Percentiles rank a stretch among this genome's conserved stretches.
phyloP scores from a whole-genome alignment of 2,797 vertebrate species.

The Pogoniulus pusillus region DNA sequence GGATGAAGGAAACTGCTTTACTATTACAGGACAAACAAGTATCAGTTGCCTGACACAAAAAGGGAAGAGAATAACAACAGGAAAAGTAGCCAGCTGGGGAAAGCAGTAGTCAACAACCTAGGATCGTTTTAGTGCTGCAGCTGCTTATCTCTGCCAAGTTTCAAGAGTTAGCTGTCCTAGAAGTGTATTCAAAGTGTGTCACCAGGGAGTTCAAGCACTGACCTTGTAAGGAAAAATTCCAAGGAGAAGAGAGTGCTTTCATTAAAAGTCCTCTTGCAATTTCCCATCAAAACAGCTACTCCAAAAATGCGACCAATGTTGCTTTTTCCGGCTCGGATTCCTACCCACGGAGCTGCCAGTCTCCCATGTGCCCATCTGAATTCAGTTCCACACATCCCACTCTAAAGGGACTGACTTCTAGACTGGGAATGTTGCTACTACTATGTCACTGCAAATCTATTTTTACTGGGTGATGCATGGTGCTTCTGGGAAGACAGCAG shows the following conservation, averaged over 20 bases:
- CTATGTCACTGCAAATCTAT: conserved; percentile 28
- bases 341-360: conserved; percentile 15
- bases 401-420: conserved; percentile 23
- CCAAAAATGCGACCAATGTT: conserved; percentile 31
- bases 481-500: conserved; percentile 28
- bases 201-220: conserved; percentile 32
- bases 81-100: conserved; percentile 32
- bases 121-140: conserved; percentile 2
- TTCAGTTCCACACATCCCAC: conserved; percentile 32
- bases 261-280: neutral
- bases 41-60: conserved; percentile 9
- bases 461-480: conserved; percentile 18
- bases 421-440: conserved; percentile 36
- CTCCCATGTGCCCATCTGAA: conserved; percentile 23
- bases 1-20: neutral
- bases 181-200: neutral
- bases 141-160: conserved; percentile 6
- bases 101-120: neutral
- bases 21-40: conserved; percentile 22
- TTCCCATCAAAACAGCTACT: conserved; percentile 41
- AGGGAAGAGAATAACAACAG: conserved; percentile 42
- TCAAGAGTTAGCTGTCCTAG: conserved; percentile 17
- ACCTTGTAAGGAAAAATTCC: conserved; percentile 66
- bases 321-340: neutral
- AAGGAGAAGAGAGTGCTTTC: neutral